These are phyloP conservation scores for Bufotes viridis DNA, from an alignment of 2,797 vertebrate genomes.

Conservation along the genomic window DNA sequence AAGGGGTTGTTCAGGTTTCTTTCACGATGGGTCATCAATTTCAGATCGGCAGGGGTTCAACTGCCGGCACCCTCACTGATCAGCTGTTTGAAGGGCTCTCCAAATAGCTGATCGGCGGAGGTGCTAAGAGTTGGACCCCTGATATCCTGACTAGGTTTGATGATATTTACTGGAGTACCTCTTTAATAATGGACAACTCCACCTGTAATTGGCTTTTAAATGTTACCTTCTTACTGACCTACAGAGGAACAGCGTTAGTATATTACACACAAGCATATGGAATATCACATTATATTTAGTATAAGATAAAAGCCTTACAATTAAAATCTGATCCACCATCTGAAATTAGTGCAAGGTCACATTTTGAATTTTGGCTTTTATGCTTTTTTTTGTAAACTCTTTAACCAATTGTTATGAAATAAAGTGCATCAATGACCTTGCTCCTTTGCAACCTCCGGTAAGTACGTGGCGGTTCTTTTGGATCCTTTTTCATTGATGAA, in stretches of 20 bases:
- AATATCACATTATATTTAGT: conserved; percentile 42
- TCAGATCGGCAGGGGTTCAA: too few relatives aligned
- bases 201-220: background rate
- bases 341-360: conserved; percentile 78
- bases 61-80: too few relatives aligned
- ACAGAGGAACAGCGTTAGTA: conserved; percentile 26
- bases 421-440: conserved; percentile 90
- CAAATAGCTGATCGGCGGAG: too few relatives aligned
- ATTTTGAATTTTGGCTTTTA: conserved; percentile 69
- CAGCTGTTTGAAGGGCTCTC: too few relatives aligned
- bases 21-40: too few relatives aligned
- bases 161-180: background rate
- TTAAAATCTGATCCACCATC: conserved; percentile 72
- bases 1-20: too few relatives aligned
- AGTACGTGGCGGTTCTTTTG: conserved; percentile 99
- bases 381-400: conserved; percentile 70
- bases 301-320: conserved; percentile 71
- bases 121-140: too few relatives aligned
- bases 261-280: conserved; percentile 19
- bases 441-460: conserved; percentile 99
- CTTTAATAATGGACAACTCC: background rate
- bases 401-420: conserved; percentile 78
- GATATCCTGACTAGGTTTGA: too few relatives aligned
- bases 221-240: background rate
- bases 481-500: conserved; percentile 99